Evolutionary conservation across 2,113 vertebrate species (phyloP).

Genomic region (Dromiciops gliroides): DNA sequence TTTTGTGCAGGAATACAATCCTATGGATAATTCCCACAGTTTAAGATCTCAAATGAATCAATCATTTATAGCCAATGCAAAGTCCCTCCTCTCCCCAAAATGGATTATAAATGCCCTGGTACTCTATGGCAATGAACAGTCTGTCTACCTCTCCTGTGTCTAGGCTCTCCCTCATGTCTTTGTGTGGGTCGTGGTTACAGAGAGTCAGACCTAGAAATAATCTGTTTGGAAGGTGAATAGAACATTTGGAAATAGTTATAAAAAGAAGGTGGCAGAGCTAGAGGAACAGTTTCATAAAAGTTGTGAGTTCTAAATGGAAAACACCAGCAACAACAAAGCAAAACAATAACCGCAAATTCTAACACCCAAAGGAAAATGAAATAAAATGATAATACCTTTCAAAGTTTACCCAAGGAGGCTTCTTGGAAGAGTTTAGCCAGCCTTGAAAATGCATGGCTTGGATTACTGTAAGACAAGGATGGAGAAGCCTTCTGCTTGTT

Average conservation of each 20-base stretch:
- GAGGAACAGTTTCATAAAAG: not conserved
- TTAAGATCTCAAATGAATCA: not conserved
- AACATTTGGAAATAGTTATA: not conserved
- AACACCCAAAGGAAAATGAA: slow-evolving; percentile 35
- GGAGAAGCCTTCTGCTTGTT: slow-evolving; percentile 48
- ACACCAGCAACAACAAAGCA: not conserved
- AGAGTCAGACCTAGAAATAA: not conserved
- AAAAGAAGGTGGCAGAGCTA: not conserved
- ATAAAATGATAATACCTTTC: slow-evolving; percentile 20
- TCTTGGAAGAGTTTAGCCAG: slow-evolving; percentile 32
- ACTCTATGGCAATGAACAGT: not conserved
- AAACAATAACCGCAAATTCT: not conserved
- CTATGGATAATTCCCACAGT: not conserved
- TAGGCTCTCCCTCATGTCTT: not conserved
- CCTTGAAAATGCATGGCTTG: slow-evolving; percentile 49
- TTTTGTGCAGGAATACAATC: not conserved
- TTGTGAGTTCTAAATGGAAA: not conserved
- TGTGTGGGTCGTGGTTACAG: not conserved
- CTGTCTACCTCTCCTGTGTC: not conserved
- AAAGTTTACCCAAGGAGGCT: slow-evolving; percentile 7
- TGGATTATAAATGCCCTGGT: not conserved
- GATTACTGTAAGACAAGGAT: slow-evolving; percentile 59
- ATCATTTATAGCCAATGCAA: not conserved
- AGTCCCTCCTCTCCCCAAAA: not conserved
- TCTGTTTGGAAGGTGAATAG: not conserved